phyloP scores from a whole-genome alignment of 2,113 vertebrate genomes.

The Melierax canorus region DNA sequence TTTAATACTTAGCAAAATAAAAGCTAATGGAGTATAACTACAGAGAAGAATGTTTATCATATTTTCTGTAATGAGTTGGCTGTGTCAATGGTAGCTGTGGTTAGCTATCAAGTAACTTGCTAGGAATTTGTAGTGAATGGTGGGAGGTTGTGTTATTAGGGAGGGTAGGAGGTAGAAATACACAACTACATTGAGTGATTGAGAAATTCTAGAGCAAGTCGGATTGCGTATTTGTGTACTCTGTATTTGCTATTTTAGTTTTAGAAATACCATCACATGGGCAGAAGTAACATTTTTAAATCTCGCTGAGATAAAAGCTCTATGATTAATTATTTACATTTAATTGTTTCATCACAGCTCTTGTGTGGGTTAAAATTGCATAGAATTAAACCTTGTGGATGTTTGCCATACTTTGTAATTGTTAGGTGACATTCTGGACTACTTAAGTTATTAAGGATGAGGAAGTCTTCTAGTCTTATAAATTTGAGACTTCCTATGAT shows the following conservation, averaged over 20 bases:
- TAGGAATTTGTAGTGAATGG: background rate
- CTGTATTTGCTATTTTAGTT: background rate
- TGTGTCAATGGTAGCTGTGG: background rate
- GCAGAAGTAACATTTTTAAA: background rate
- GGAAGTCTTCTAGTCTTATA: background rate
- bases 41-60: background rate
- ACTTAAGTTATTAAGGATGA: background rate
- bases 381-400: background rate
- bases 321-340: background rate
- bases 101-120: background rate
- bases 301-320: background rate
- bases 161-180: background rate
- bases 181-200: background rate
- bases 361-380: background rate
- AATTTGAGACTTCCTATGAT: background rate
- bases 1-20: background rate
- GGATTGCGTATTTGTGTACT: background rate
- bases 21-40: background rate
- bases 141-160: background rate
- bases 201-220: background rate
- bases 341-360: background rate
- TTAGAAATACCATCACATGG: background rate
- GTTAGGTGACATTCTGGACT: background rate
- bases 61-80: background rate
- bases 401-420: background rate